phyloP scores from a whole-genome alignment of 2,113 vertebrate species.

The Casuarius casuarius region DNA sequence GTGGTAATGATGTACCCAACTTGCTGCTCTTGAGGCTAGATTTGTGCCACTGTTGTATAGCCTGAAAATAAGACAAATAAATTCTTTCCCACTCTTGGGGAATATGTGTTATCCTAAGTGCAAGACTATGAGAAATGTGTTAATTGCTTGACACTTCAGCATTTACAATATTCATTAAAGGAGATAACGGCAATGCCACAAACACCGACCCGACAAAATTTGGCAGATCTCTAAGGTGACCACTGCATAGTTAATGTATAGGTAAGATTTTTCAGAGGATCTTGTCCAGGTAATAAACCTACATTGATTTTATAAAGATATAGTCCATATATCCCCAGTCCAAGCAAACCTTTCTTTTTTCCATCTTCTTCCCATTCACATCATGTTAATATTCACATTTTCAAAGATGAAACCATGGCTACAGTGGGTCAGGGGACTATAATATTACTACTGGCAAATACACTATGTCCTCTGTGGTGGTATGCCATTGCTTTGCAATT shows the following conservation, averaged over 20 bases:
- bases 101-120: slow-evolving; percentile 45
- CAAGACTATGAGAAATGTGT: slow-evolving; percentile 60
- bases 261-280: background rate
- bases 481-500: background rate
- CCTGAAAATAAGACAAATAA: slow-evolving; percentile 55
- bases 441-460: background rate
- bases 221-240: background rate
- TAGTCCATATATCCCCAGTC: background rate
- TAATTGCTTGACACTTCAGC: slow-evolving; percentile 62
- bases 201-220: slow-evolving; percentile 17
- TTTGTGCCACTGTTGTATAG: slow-evolving; percentile 13
- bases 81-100: slow-evolving; percentile 21
- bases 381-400: background rate
- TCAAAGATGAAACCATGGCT: background rate
- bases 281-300: background rate
- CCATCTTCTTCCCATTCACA: background rate
- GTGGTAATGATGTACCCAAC: background rate
- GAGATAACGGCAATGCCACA: slow-evolving; percentile 36
- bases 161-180: slow-evolving; percentile 50
- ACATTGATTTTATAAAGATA: background rate
- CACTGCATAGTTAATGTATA: background rate
- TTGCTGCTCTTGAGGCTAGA: background rate
- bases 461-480: background rate
- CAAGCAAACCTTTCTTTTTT: background rate
- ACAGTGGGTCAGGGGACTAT: background rate